phyloP scores from a whole-genome alignment of 2,888 invertebrate species.

The Synanthedon myopaeformis region DNA sequence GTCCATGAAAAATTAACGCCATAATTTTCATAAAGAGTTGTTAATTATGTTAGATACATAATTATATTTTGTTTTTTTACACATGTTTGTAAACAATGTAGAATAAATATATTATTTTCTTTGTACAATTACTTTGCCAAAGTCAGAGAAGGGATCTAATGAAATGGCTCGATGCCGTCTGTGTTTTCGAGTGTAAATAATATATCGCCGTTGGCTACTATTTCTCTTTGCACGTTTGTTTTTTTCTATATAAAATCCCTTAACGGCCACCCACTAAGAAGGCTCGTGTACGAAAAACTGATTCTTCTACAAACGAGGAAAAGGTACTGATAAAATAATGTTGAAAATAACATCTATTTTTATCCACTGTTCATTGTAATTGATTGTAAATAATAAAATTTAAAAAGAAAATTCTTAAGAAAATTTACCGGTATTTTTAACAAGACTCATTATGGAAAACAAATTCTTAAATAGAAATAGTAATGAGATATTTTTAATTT shows the following conservation, averaged over 20 bases:
- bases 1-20: too few species aligned
- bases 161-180: conserved; percentile 17
- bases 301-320: not conserved
- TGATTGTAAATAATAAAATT: too few species aligned
- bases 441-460: too few species aligned
- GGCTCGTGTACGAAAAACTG: not conserved
- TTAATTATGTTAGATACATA: too few species aligned
- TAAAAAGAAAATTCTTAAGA: too few species aligned
- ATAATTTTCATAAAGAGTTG: too few species aligned
- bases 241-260: not conserved
- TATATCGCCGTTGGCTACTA: conserved; percentile 11
- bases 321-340: not conserved
- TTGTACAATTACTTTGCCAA: not conserved
- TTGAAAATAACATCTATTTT: not conserved
- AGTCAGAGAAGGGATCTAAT: conserved; percentile 9
- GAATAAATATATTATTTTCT: not conserved
- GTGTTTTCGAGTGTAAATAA: conserved; percentile 16
- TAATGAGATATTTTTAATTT: too few species aligned
- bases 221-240: not conserved
- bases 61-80: too few species aligned
- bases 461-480: too few species aligned
- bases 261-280: not conserved
- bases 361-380: too few species aligned
- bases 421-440: too few species aligned
- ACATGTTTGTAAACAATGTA: too few species aligned